Conservation (phyloP, 1,140 invertebrate species). For the Philaenus spumarius region DNA sequence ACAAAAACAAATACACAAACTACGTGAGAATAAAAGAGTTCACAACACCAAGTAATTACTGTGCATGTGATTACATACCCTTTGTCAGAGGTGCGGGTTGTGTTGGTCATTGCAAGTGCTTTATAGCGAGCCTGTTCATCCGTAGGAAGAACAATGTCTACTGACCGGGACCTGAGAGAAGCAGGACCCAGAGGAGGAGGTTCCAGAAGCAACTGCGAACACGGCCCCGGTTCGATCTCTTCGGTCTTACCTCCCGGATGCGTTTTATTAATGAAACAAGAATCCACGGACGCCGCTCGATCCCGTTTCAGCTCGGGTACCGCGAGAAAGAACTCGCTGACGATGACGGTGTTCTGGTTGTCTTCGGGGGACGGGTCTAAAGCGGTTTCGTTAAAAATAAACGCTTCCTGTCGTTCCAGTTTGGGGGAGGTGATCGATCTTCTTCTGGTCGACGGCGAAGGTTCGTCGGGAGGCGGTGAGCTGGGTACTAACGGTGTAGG, state of each 20-base stretch:
- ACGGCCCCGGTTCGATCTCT: conserved; percentile 48
- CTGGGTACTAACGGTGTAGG: conserved; percentile 54
- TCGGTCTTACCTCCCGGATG: conserved; percentile 57
- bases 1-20: too few species aligned
- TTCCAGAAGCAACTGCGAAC: conserved; percentile 44
- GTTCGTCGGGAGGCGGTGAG: conserved; percentile 46
- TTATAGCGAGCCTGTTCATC: conserved; percentile 78
- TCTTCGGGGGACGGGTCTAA: too few species aligned
- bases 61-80: too few species aligned
- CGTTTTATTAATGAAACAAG: conserved; percentile 69
- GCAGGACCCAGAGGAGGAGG: conserved; percentile 23
- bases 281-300: conserved; percentile 76
- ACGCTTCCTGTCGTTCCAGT: conserved; percentile 70
- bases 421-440: conserved; percentile 45
- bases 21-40: too few species aligned
- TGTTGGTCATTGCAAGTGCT: conserved; percentile 45
- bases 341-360: conserved; percentile 40
- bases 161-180: conserved; percentile 72
- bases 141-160: conserved; percentile 84
- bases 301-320: conserved; percentile 76
- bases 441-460: conserved; percentile 46
- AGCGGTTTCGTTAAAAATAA: conserved; percentile 50
- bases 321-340: conserved; percentile 68
- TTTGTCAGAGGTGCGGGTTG: conserved; percentile 11
- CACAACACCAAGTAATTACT: too few species aligned